Percentiles rank a stretch among this genome's conserved stretches.
phyloP scores from a whole-genome alignment of 2,113 vertebrate genomes.

The Sebastes schlegelii region DNA sequence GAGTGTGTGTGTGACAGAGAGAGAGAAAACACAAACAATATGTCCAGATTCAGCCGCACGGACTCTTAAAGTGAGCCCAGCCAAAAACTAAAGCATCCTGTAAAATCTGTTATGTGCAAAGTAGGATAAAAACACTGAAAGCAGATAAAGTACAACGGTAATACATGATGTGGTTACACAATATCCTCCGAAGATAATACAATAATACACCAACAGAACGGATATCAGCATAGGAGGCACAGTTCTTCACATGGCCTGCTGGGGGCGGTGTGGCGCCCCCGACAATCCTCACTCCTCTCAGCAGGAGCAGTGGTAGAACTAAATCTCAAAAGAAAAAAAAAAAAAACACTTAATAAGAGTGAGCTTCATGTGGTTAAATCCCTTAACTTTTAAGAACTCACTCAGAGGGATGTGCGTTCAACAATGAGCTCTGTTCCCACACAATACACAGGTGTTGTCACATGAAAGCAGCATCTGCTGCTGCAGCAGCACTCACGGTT shows the following conservation, averaged over 20 bases:
- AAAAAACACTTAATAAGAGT: slow-evolving; percentile 2
- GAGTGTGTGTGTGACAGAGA: slow-evolving; percentile 3
- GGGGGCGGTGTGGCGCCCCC: slow-evolving; percentile 13
- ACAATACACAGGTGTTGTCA: slow-evolving; percentile 9
- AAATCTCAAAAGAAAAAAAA: slow-evolving; percentile 1
- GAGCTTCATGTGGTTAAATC: slow-evolving; percentile 32
- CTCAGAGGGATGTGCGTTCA: neutral
- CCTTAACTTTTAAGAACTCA: slow-evolving; percentile 9
- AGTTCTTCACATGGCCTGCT: slow-evolving; percentile 32
- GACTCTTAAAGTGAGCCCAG: slow-evolving; percentile 29
- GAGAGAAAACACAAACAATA: slow-evolving; percentile 18
- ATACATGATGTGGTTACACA: slow-evolving; percentile 21
- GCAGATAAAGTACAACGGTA: neutral
- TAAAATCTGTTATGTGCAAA: slow-evolving; percentile 50
- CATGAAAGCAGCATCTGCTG: slow-evolving; percentile 4
- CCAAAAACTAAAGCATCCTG: slow-evolving; percentile 9
- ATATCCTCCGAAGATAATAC: slow-evolving; percentile 10
- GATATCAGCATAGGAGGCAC: slow-evolving; percentile 24
- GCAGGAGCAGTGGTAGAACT: neutral
- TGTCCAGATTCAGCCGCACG: slow-evolving; percentile 4
- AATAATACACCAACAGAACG: slow-evolving; percentile 7
- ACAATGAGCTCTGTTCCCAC: neutral
- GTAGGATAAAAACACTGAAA: slow-evolving; percentile 26
- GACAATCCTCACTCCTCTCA: neutral
- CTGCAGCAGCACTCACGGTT: slow-evolving; percentile 15